Evolutionary conservation across 2,797 vertebrate species (phyloP).

Genomic region (Glossophaga mutica): DNA sequence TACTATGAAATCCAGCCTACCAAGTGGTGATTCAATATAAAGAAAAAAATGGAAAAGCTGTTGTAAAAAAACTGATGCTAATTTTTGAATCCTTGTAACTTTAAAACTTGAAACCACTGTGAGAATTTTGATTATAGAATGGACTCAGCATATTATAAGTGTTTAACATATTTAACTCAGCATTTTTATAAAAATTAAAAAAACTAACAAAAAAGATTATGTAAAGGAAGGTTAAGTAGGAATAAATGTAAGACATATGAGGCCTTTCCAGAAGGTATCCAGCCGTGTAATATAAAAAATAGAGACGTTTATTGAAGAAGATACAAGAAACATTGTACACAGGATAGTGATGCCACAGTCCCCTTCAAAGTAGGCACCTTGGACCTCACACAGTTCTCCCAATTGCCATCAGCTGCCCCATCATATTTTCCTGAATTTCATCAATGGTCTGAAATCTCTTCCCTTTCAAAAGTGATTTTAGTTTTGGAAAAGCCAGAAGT

Average conservation of each 20-base stretch:
- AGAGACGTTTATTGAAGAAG: neutral
- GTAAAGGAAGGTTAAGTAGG: neutral
- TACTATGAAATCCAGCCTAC: neutral
- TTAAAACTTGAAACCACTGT: neutral
- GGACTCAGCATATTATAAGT: neutral
- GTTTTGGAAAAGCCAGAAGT: neutral
- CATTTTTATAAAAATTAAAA: neutral
- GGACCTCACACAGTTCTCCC: neutral
- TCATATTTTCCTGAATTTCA: neutral
- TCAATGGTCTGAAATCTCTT: neutral
- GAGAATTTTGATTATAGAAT: neutral
- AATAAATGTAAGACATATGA: neutral
- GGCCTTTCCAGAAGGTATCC: neutral
- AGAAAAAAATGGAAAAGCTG: neutral
- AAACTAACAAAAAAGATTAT: neutral
- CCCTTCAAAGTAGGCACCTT: neutral
- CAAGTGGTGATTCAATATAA: neutral
- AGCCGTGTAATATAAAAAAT: neutral
- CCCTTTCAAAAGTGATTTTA: neutral
- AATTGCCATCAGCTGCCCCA: neutral
- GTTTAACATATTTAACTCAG: too few species aligned
- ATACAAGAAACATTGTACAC: neutral
- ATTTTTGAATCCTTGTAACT: neutral
- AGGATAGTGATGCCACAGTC: neutral
- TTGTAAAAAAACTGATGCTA: neutral